Base-by-base conservation (phyloP, 2,797 vertebrate species). In the Vespertilio murinus region DNA sequence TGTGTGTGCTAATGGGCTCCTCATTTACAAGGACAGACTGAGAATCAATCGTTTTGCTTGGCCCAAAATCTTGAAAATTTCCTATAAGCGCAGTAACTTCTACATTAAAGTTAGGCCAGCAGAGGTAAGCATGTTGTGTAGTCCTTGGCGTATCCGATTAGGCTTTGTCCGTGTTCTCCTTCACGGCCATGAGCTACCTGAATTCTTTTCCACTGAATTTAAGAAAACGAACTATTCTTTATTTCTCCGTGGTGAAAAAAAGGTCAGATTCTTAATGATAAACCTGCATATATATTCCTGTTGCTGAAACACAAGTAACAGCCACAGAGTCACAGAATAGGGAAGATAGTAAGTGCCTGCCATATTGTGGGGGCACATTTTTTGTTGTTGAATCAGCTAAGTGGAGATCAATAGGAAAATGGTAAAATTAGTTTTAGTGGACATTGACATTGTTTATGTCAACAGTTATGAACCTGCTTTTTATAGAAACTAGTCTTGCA, bases 41-140 rank as follows among this genome's bases (percentile, higher is more conserved):
- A 98, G 99, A 97, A 99, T 99, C 98, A 99, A 99, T 97, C 99
- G 99, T 64, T 99, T 99, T 2, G 99, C 99, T 93, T 99, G 99
- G 99, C 99, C 99, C 67, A 99, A 99, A 98, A 99, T 99, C 96
- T 98, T 99, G 93, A 99, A 99, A 98, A 99, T 99, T 97, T 99
- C 99, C 78, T 99, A 99, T 97, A 99, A 99, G 97, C 98, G 99
- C 98, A 99, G 99, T 98, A 99, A 99, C 98, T 99, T 99, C 98
- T 99, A 99, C 97, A 99, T 99, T 96, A 99, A 99, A 98, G 99
- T 99, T 96, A 98, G 99, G 93, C 99, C 99, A n/a, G 99, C 99
- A 97, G 99, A 99, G 99, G 99, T 99, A 97, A 98, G 98, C 82
- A 77, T 81, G 75, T 10, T 40, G 49, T 5, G 0, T 71, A 22